Base-by-base conservation (phyloP, 2,113 vertebrate genomes). In the Lethenteron reissneri region DNA sequence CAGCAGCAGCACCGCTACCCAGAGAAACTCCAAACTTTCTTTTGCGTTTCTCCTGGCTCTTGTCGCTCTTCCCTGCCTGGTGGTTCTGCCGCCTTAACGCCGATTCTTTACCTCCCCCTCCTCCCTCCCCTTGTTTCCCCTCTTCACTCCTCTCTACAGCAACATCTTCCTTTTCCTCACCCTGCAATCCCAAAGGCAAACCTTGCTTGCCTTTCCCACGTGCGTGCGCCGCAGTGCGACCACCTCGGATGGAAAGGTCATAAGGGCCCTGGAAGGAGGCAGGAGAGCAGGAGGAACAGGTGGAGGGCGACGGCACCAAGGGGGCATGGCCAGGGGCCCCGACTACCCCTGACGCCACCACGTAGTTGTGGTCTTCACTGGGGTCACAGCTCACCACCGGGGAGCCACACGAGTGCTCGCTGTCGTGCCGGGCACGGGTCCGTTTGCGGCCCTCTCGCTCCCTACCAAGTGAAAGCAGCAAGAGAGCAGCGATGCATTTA, bases 331-430 rank as follows among this genome's bases (percentile, higher is more conserved):
- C 64, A 68, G n/a, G 2, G 25, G 64, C 9, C 25, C 25, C n/a
- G 3, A 68, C 62, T 8, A 17, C 64, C 64, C 25, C n/a, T 80
- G 87, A 89, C 80, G 87, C 89, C 76, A 86, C 92, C 82, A 90
- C 92, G 79, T 95, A 94, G 73, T 87, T 96, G 84, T 92, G 89
- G 75, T 97, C 92, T 75, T 94, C 89, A 82, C 92, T 88, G 60
- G 88, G 88, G 81, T 94, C 89, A 57, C 89, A 88, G 3, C 88
- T 86, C 73, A 84, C 87, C 14, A 84, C 83, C 1, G 88, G 87
- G 25, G 88, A 90, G 80, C 84, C 90, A 9, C 87, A 79, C 2
- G 85, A 83, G 2, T 83, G 85, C 69, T 90, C 86, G 11, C 85
- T 87, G 77, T 88, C 88, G 14, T 84, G 87, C 77, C 86, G 82